Conservation (phyloP, 1,140 invertebrate species). For the Monomorium pharaonis region DNA sequence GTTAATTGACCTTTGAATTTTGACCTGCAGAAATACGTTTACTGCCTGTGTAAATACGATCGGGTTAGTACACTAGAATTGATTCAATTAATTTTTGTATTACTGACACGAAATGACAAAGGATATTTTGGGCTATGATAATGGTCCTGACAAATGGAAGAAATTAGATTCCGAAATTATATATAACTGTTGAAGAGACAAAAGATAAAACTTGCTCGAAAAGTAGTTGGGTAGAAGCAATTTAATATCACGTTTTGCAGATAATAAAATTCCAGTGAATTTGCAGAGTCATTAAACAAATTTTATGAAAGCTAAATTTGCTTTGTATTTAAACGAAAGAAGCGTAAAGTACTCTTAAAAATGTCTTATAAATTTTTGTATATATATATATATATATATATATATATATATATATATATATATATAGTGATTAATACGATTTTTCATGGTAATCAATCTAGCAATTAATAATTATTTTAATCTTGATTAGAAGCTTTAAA, state of each 20-base stretch:
- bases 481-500: not conserved
- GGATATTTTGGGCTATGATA: no score
- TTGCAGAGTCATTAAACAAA: not conserved
- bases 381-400: no score
- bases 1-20: conserved; percentile 33
- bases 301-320: no score
- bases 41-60: not conserved
- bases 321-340: no score
- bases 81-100: not conserved
- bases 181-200: not conserved
- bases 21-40: not conserved
- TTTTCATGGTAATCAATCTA: not conserved
- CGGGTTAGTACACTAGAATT: not conserved
- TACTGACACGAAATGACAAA: not conserved
- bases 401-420: no score
- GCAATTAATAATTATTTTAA: not conserved
- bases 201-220: not conserved
- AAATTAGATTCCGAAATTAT: not conserved
- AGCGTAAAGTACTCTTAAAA: no score
- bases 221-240: not conserved
- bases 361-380: no score
- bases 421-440: no score
- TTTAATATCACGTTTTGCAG: not conserved
- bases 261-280: not conserved
- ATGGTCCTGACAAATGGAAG: not conserved